Conservation (phyloP, 1,140 invertebrate species). For the Trichoplusia ni region DNA sequence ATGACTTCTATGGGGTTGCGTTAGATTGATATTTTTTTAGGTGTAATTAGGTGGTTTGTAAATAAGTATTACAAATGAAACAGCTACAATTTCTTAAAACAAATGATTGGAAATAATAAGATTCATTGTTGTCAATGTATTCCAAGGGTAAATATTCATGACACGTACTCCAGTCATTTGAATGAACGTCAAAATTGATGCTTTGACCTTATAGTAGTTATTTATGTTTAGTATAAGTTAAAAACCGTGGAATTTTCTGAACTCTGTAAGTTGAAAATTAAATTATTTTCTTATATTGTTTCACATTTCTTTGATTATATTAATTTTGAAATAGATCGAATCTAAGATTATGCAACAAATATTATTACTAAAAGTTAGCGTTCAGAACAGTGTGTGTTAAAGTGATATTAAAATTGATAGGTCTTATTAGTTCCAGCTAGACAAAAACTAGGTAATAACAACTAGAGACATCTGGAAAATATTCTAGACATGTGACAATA, state of each 20-base stretch:
- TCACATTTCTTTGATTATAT: no score
- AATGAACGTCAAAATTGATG: slow-evolving; percentile 7
- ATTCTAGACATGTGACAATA: background rate
- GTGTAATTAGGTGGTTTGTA: no score
- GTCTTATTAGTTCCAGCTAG: no score
- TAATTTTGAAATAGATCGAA: no score
- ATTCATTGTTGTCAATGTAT: background rate
- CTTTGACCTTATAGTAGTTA: background rate
- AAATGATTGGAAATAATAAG: background rate
- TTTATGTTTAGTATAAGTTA: slow-evolving; percentile 9
- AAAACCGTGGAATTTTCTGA: background rate
- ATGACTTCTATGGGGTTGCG: no score
- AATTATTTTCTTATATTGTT: no score
- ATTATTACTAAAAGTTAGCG: no score
- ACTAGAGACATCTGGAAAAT: background rate
- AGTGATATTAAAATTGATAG: no score
- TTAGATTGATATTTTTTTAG: no score
- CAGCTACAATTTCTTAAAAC: background rate
- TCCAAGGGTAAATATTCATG: slow-evolving; percentile 10
- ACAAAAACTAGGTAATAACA: background rate
- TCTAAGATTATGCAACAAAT: no score
- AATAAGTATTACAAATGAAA: no score
- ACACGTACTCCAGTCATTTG: background rate
- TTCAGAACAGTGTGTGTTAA: background rate
- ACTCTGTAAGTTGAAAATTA: no score